Evolutionary conservation across 2,888 invertebrate species (phyloP), one percentile per base, ranked within the genome.

Genomic region (Pseudanteris insignis): DNA sequence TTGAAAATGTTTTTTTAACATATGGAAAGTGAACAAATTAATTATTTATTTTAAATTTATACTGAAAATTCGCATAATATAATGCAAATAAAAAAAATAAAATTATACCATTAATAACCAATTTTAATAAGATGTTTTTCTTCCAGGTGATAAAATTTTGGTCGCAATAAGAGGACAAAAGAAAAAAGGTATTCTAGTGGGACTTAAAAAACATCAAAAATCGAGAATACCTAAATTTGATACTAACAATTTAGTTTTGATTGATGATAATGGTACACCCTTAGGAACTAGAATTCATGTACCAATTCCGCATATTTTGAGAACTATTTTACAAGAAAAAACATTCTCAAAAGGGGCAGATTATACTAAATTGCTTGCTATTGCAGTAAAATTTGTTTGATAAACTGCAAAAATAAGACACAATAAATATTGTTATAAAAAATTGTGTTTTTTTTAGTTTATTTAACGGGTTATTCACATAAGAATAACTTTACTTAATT

Each of bases 111-210:
- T 9, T n/a, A n/a, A n/a, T n/a, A n/a, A n/a, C n/a, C n/a, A n/a
- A n/a, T n/a, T n/a, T 11, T 43, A 10, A 33, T 33, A 46, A 25
- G 4, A 29, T 26, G 36, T 14, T n/a, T n/a, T 32, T 21, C 21
- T 46, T 47, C 12, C 8, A 83, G 94, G 94, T 10, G 96, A 97
- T 77, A 89, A 87, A 83, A 91, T 98, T 3, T 77, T 97, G 70
- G 89, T 97, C 8, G 95, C 97, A 2, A 92, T 98, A 61, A 92
- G 92, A 81, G 97, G 97, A 2, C 90, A 96, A 79, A 97, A 94
- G 86, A 95, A 94, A 76, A 93, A 92, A 76, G 97, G 90, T 2
- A 91, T 95, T 62, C 83, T 95, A 14, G 94, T 94, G 1, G 97
- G 97, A 0, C 82, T 93, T 37, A 93, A 91, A 75, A 91, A 92